phyloP scores from a whole-genome alignment of 2,113 vertebrate genomes.

The Tricholaema leucomelas region DNA sequence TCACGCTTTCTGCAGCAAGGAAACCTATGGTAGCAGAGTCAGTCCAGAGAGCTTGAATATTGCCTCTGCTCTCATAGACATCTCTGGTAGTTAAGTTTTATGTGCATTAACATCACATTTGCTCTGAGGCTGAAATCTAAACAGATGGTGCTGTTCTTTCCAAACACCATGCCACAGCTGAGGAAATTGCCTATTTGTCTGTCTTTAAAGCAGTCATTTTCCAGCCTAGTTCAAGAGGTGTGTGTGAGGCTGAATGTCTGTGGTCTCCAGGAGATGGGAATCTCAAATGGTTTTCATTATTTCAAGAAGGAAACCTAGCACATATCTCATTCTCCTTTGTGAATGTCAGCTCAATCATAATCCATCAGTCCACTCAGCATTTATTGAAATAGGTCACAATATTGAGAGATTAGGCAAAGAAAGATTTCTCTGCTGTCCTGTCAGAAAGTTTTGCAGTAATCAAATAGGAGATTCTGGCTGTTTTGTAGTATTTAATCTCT shows the following conservation, averaged over 20 bases:
- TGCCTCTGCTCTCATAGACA: neutral
- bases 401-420: neutral
- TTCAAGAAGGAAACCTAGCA: neutral
- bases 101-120: neutral
- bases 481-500: neutral
- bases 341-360: neutral
- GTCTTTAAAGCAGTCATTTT: neutral
- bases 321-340: neutral
- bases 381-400: neutral
- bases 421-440: neutral
- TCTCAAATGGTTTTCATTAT: neutral
- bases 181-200: conserved; percentile 6
- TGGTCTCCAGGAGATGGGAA: neutral
- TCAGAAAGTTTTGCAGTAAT: conserved; percentile 7
- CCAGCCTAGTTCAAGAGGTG: neutral
- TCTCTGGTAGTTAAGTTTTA: conserved; percentile 3
- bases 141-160: neutral
- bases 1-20: neutral
- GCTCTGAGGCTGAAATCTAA: neutral
- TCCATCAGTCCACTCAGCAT: neutral
- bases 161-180: neutral
- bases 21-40: neutral
- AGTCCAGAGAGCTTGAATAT: neutral
- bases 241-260: neutral
- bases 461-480: neutral